Conservation (phyloP, 2,888 invertebrate species). For the Trichopria drosophilae region DNA sequence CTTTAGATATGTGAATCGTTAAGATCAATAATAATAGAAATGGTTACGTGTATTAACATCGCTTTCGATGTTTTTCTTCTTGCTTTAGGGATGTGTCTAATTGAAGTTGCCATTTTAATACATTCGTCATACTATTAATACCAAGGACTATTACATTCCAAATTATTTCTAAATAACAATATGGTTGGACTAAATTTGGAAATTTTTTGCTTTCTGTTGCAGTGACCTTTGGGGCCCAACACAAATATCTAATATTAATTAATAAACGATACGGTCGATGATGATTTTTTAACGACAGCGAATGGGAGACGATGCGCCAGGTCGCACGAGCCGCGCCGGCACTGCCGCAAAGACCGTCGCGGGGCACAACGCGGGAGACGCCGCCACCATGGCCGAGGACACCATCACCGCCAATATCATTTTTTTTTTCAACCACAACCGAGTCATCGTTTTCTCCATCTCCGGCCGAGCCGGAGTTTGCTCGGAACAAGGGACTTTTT, state of each 20-base stretch:
- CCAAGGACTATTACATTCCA: too few relatives aligned
- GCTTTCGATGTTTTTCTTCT: too few relatives aligned
- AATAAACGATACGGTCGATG: conserved; percentile 53
- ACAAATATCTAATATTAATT: conserved; percentile 58
- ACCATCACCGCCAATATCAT: conserved; percentile 31
- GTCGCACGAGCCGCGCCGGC: conserved; percentile 48
- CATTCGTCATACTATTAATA: too few relatives aligned
- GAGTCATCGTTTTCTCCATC: conserved; percentile 48
- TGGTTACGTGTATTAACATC: too few relatives aligned
- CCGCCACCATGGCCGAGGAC: conserved; percentile 24
- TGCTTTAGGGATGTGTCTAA: too few relatives aligned
- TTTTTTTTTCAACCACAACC: conserved; percentile 36
- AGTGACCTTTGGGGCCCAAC: conserved; percentile 56
- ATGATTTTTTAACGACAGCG: conserved; percentile 55
- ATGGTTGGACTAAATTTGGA: too few relatives aligned
- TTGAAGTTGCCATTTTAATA: too few relatives aligned
- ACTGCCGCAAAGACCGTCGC: conserved; percentile 50
- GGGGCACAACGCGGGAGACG: conserved; percentile 38
- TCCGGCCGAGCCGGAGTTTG: conserved; percentile 38
- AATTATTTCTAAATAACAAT: too few relatives aligned
- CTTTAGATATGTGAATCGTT: too few relatives aligned
- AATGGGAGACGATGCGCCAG: conserved; percentile 47
- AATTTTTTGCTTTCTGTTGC: conserved; percentile 51
- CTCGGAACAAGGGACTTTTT: conserved; percentile 24
- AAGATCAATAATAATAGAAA: too few relatives aligned